Evolutionary conservation across 2,113 vertebrate species (phyloP).

Genomic region (Xiphorhynchus elegans): DNA sequence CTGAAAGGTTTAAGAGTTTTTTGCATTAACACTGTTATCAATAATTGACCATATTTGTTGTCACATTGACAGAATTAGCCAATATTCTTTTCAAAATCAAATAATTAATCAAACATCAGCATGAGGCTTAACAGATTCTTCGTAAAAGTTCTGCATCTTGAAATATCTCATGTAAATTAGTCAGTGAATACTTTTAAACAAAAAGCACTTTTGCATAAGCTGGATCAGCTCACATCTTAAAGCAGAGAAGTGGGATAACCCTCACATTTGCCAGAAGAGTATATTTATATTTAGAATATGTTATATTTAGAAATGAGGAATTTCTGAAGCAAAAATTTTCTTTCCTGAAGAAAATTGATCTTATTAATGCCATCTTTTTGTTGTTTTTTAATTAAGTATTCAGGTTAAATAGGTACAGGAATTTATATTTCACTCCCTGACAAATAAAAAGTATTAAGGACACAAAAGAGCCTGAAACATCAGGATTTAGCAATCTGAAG

Average conservation of each 20-base stretch:
- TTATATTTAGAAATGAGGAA: neutral
- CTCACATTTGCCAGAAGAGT: neutral
- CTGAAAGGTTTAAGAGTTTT: neutral
- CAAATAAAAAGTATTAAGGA: neutral
- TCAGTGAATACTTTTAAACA: neutral
- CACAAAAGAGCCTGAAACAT: neutral
- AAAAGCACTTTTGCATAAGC: neutral
- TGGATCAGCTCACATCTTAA: neutral
- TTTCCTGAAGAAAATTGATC: neutral
- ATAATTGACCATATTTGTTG: neutral
- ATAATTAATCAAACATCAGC: neutral
- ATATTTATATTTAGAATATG: no score
- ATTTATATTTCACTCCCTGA: neutral
- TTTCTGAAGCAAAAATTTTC: neutral
- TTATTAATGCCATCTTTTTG: neutral
- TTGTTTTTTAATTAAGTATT: neutral
- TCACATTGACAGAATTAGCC: neutral
- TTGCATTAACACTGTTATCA: neutral
- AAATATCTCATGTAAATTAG: neutral
- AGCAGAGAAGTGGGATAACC: neutral
- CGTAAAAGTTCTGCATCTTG: neutral
- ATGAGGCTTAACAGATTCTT: neutral
- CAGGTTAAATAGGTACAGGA: neutral
- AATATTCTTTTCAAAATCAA: neutral
- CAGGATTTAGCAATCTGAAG: neutral